Evolutionary conservation across 2,797 vertebrate species (phyloP), one percentile per base, ranked within the genome.

Genomic region (Jordanella pulchra): DNA sequence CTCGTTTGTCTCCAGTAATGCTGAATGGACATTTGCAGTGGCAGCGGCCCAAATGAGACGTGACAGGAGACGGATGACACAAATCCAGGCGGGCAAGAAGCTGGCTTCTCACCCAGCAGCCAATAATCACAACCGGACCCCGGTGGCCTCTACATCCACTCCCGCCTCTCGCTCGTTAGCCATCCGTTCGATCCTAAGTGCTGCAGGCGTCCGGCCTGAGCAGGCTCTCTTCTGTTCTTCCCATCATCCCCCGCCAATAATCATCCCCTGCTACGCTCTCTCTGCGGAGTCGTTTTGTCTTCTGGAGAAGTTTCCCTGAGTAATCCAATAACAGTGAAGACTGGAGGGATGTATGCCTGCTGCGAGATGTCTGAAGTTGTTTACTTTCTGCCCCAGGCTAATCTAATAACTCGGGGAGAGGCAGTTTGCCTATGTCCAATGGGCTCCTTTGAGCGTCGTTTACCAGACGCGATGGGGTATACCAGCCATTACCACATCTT

Each of bases 361-460:
- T 84, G 85, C 30, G 76, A 90, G 84, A 87, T 82, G 84, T 90
- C 90, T 90, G 75, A 87, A 88, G 89, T 86, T 93, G 93, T 93
- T 94, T 92, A 91, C 89, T 82, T 23, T 69, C 86, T 75, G 89
- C 93, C 87, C 67, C 23, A 1, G 90, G 91, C 84, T 87, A 89
- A 90, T 93, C 89, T 92, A 91, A 93, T 93, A 91, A 89, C 90
- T 93, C 72, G 85, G 84, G 84, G 80, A 88, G 83, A 91, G 86
- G 88, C 83, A 87, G 79, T 90, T 85, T 85, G 69, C 77, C 82
- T 77, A 60, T 77, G 89, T 92, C 87, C 90, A 88, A 90, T 80
- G 84, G 81, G 81, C 89, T 92, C 87, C 90, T 91, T 71, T n/a
- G 87, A 90, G 93, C 85, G 67, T 91, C 88, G 78, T 94, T 92